A percentile compares a stretch with the other conserved stretches of the same genome.
These are phyloP conservation scores for Pristionchus exspectatus DNA, from an alignment of 2,888 invertebrate species.

Conservation along the genomic window DNA sequence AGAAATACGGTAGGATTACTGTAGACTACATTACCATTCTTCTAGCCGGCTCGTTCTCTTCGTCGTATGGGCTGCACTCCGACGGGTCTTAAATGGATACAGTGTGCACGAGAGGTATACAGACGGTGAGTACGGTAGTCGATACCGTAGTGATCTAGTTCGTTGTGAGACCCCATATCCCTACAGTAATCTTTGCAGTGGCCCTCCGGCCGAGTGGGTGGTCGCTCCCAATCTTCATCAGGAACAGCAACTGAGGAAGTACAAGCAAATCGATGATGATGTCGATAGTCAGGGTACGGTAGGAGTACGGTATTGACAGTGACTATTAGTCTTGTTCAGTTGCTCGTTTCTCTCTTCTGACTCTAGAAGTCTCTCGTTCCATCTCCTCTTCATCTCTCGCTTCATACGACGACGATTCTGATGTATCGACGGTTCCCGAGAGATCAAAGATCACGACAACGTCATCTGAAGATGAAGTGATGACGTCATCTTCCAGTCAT, in stretches of 20 bases:
- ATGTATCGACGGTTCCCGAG: slow-evolving; percentile 30
- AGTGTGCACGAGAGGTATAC: slow-evolving; percentile 25
- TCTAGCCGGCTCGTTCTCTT: background rate
- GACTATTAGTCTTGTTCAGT: background rate
- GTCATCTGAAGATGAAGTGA: background rate
- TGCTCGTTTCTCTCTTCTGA: background rate
- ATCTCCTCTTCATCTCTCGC: background rate
- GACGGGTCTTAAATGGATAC: slow-evolving; percentile 4
- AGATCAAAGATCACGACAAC: background rate
- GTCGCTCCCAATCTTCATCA: slow-evolving; percentile 1
- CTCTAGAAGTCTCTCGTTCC: background rate
- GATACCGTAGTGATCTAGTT: background rate
- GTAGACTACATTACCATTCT: background rate
- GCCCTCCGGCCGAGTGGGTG: background rate
- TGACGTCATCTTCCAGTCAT: background rate
- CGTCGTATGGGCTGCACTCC: background rate
- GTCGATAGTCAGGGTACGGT: slow-evolving; percentile 3
- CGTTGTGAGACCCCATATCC: background rate
- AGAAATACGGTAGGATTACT: background rate
- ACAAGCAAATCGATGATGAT: background rate
- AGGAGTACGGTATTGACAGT: background rate
- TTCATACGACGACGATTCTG: background rate
- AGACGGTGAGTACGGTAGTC: slow-evolving; percentile 21
- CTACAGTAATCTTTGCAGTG: background rate
- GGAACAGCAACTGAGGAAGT: slow-evolving; percentile 14